Conservation (phyloP, 2,113 vertebrate genomes). For the Lampris megalopsis region DNA sequence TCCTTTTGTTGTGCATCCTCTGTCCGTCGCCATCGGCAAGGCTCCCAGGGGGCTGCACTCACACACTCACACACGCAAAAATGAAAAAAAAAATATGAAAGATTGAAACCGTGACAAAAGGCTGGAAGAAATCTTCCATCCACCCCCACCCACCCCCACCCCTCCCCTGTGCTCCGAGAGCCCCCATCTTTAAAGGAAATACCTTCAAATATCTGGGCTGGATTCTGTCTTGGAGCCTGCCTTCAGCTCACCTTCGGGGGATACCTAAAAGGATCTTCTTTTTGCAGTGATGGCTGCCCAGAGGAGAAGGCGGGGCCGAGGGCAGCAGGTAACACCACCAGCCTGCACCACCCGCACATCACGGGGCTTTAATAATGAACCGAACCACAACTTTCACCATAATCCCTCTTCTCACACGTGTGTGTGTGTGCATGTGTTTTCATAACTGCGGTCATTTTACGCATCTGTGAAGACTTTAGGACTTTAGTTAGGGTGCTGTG, state of each 20-base stretch:
- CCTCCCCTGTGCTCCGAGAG: conserved; percentile 30
- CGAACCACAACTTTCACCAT: too few species aligned
- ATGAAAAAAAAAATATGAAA: conserved; percentile 53
- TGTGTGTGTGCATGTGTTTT: too few species aligned
- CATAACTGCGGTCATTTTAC: too few species aligned
- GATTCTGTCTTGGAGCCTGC: conserved; percentile 60
- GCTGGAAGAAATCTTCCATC: conserved; percentile 59
- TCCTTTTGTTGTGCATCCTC: conserved; percentile 64
- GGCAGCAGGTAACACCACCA: too few species aligned
- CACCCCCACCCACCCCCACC: conserved; percentile 29
- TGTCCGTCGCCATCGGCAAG: conserved; percentile 52
- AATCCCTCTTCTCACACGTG: too few species aligned
- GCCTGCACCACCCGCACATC: too few species aligned
- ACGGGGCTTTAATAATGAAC: too few species aligned
- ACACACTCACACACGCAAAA: conserved; percentile 12
- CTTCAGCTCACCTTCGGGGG: conserved; percentile 49
- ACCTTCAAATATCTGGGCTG: conserved; percentile 64
- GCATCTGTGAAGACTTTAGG: too few species aligned
- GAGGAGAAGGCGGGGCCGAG: too few species aligned
- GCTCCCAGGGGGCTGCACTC: conserved; percentile 42
- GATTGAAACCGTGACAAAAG: conserved; percentile 57
- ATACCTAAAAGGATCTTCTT: too few species aligned
- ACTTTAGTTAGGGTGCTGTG: too few species aligned
- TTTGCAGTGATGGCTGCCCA: too few species aligned
- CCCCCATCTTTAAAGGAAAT: conserved; percentile 49